phyloP scores from a whole-genome alignment of 1,140 invertebrate species.

The Argopecten irradians region DNA sequence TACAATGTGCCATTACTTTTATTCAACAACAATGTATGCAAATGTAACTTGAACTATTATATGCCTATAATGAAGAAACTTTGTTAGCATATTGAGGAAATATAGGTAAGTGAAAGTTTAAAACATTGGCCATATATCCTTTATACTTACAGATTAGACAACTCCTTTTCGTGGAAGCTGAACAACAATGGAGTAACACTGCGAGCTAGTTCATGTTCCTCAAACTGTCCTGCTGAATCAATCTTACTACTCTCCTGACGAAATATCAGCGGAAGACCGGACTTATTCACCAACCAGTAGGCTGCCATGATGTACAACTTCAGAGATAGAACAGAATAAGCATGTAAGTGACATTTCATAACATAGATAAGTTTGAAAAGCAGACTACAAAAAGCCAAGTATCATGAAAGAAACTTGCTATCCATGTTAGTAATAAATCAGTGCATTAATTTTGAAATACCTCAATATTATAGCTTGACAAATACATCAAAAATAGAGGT shows the following conservation, averaged over 20 bases:
- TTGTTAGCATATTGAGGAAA: neutral
- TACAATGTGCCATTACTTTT: neutral
- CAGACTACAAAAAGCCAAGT: too few species aligned
- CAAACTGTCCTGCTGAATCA: conserved; percentile 94
- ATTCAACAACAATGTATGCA: too few species aligned
- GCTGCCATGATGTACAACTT: conserved; percentile 89
- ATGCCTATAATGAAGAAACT: neutral
- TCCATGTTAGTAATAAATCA: too few species aligned
- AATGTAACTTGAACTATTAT: neutral
- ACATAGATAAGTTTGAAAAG: neutral
- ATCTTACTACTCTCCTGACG: conserved; percentile 87
- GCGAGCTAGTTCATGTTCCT: conserved; percentile 94
- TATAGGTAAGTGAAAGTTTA: neutral
- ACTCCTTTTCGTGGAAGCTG: conserved; percentile 93
- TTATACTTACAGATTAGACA: conserved; percentile 73
- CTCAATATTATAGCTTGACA: too few species aligned
- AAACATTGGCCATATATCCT: neutral
- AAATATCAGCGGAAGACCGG: conserved; percentile 95
- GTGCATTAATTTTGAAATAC: too few species aligned
- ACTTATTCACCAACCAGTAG: conserved; percentile 97
- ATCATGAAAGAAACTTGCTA: too few species aligned
- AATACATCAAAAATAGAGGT: too few species aligned
- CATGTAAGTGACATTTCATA: neutral
- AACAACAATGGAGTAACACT: conserved; percentile 96
- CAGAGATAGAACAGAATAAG: conserved; percentile 57